phyloP scores from a whole-genome alignment of 2,888 invertebrate species.

The Rhagonycha fulva region DNA sequence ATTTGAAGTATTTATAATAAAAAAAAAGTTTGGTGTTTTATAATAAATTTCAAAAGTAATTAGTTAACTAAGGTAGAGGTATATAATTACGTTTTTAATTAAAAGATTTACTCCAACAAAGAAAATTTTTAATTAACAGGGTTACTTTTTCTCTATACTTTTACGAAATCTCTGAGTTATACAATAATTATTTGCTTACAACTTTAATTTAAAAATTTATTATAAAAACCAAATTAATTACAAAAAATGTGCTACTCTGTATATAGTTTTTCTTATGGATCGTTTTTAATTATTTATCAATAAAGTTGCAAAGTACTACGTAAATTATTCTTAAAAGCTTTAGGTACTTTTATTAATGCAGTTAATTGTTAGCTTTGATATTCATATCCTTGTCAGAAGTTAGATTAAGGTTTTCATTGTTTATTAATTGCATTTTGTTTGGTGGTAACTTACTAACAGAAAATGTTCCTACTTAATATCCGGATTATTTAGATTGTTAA shows the following conservation, averaged over 20 bases:
- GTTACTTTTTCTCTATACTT: background rate
- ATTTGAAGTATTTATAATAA: background rate
- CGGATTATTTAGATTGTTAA: background rate
- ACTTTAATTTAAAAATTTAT: slow-evolving; percentile 1
- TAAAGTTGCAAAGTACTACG: background rate
- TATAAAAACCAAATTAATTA: background rate
- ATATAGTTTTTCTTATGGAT: background rate
- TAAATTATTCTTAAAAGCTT: background rate
- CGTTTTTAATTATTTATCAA: background rate
- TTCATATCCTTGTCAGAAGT: background rate
- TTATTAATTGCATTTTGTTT: background rate
- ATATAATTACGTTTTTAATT: slow-evolving; percentile 4
- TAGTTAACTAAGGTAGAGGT: background rate
- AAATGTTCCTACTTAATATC: background rate
- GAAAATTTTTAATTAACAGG: slow-evolving; percentile 2
- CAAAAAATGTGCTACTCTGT: background rate
- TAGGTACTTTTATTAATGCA: background rate
- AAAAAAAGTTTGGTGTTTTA: background rate
- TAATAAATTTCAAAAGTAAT: slow-evolving; percentile 1
- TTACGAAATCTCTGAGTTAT: background rate
- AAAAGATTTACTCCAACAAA: slow-evolving; percentile 5
- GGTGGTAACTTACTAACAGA: background rate
- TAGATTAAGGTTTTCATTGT: background rate
- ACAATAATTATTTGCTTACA: background rate
- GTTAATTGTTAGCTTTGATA: background rate